Base-by-base conservation (phyloP, 2,113 vertebrate species). In the Merops nubicus region DNA sequence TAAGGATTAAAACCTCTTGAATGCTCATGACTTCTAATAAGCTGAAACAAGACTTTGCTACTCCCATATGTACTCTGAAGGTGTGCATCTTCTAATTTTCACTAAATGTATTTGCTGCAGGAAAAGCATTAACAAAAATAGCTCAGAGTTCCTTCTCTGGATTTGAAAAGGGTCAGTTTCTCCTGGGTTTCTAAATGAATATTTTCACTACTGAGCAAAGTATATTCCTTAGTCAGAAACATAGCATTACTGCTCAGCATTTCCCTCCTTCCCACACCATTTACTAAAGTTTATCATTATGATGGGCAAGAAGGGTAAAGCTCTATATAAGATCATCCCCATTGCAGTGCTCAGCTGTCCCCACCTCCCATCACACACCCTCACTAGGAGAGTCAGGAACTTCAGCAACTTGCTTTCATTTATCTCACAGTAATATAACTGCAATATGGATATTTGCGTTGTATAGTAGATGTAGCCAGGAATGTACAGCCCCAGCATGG, bases 1-100 rank as follows among this genome's bases (percentile, higher is more conserved):
- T 42, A 86, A 21, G 26, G 22, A 73, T 64, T 85, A 83, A 95
- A 95, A 68, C 43, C 31, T 79, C 83, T 83, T 83, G 70, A 93
- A 73, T 1, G 4, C 29, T 83, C 72, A 82, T 85, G 65, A 64
- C 47, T 57, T 26, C 75, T 75, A 88, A 70, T 57, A 79, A 70
- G 15, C 51, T 73, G 34, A 83, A 88, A 68, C 40, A 77, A 88
- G 28, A 3, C 62, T 89, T 69, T 77, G 53, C 81, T 86, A 62
- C 50, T 56, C 21, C 40, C 31, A 4, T 53, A 69, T 77, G 92
- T 91, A 36, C 40, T 59, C 25, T 68, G 54, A 67, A 47, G 19
- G 5, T 73, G 28, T 34, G 48, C 43, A 28, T 28, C 36, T 84
- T 91, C 59, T 80, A 42, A 42, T 56, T 43, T 40, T 38, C 51